Evolutionary conservation across 1,140 invertebrate genomes (phyloP).

Genomic region (Octopus bimaculoides): DNA sequence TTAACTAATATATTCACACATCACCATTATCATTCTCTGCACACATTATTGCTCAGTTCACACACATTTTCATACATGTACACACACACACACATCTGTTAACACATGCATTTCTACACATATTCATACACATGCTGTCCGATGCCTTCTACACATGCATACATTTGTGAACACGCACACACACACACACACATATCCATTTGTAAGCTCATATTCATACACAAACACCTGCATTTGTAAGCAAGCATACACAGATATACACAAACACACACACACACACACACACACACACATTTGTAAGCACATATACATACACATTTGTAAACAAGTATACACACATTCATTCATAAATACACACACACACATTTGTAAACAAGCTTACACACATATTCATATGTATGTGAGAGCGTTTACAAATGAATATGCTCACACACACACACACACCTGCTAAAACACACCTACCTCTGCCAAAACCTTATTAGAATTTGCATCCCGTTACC

Average conservation of each 20-base stretch:
- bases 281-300: background rate
- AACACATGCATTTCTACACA: background rate
- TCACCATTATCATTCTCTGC: too few species aligned
- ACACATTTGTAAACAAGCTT: background rate
- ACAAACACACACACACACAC: background rate
- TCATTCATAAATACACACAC: background rate
- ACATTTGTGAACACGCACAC: background rate
- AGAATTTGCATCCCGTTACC: too few species aligned
- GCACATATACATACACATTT: background rate
- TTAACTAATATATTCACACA: too few species aligned
- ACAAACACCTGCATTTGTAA: background rate
- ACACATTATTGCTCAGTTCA: background rate
- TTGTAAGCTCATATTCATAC: background rate
- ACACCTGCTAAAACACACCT: background rate
- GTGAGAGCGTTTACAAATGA: background rate
- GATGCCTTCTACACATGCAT: background rate
- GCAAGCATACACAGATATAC: background rate
- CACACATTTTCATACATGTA: background rate
- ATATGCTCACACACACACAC: background rate
- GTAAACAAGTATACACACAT: background rate
- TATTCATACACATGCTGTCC: background rate
- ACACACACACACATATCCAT: background rate
- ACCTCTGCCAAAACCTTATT: background rate
- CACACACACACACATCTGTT: background rate
- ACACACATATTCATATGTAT: background rate